Base-by-base conservation (phyloP, 1,140 invertebrate species). In the Kradibia gibbosae region DNA sequence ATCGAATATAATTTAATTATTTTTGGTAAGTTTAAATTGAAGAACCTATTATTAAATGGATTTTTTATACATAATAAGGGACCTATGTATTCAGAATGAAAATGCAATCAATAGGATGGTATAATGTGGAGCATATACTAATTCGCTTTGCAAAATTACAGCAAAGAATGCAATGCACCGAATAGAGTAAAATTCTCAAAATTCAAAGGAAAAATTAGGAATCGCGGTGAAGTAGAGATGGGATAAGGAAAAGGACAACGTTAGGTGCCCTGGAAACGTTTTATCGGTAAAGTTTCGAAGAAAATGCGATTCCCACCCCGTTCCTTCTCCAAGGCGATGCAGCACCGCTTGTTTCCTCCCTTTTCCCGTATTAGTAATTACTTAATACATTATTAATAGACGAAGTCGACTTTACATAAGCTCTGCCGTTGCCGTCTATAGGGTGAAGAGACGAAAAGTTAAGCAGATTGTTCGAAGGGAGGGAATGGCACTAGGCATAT, bases 361-460 rank as follows among this genome's bases (percentile, higher is more conserved):
- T 83, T 87, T 87, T 87, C 86, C 83, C 81, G 83, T 87, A 89
- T 88, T 88, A 85, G 85, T 88, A 89, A 89, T 90, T 90, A 88
- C 88, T 89, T 89, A 86, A 90, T 90, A 88, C 89, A 90, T 90
- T 90, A 90, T 89, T 90, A 90, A 90, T 90, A 89, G 88, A 88
- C 84, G 87, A 85, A 84, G 85, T 85, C 85, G 86, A 89, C 88
- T 89, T 90, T 88, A 89, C 89, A 90, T 90, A 89, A 90, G 88
- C 88, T 87, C 80, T 85, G 85, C 77, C 76, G 72, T 78, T 81
- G 13, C 36, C 71, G 42, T 70, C 72, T 31, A 22, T 39, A 53
- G 25, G 7, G 8, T 86, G 86, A 86, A 85, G 85, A 88, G 88
- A 86, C 87, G 85, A 81, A 85, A 88, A 88, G 88, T 89, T 89